Evolutionary conservation across 2,113 vertebrate species (phyloP).

Genomic region (Dicrurus megarhynchus): DNA sequence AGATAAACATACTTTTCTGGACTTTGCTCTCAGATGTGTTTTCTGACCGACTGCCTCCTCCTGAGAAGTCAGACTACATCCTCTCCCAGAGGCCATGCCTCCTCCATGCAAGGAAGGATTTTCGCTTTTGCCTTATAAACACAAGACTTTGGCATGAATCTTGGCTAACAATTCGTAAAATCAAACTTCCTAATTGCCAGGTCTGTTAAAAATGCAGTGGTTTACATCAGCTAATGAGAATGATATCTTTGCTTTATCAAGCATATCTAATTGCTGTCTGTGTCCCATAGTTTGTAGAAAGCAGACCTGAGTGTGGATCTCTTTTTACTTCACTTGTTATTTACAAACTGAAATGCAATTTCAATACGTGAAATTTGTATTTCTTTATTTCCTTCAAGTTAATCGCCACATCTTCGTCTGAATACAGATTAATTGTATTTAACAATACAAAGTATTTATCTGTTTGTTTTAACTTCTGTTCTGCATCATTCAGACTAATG

Average conservation of each 20-base stretch:
- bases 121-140: not conserved
- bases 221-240: not conserved
- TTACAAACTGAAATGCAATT: not conserved
- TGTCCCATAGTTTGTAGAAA: not conserved
- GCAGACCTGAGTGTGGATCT: not conserved
- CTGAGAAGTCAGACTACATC: not conserved
- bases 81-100: not conserved
- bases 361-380: not conserved
- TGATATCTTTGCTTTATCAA: not conserved
- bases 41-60: not conserved
- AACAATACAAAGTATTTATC: constrained; percentile 7
- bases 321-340: not conserved
- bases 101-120: not conserved
- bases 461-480: constrained; percentile 34
- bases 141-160: not conserved
- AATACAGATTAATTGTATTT: constrained; percentile 6
- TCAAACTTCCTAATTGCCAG: not conserved
- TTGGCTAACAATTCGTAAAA: not conserved
- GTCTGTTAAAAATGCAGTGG: not conserved
- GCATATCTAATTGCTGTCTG: not conserved
- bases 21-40: not conserved
- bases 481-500: constrained; percentile 5
- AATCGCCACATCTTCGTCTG: not conserved
- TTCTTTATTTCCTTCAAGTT: not conserved
- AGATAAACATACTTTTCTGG: not conserved